phyloP scores from a whole-genome alignment of 2,113 vertebrate genomes.

The Puma concolor region DNA sequence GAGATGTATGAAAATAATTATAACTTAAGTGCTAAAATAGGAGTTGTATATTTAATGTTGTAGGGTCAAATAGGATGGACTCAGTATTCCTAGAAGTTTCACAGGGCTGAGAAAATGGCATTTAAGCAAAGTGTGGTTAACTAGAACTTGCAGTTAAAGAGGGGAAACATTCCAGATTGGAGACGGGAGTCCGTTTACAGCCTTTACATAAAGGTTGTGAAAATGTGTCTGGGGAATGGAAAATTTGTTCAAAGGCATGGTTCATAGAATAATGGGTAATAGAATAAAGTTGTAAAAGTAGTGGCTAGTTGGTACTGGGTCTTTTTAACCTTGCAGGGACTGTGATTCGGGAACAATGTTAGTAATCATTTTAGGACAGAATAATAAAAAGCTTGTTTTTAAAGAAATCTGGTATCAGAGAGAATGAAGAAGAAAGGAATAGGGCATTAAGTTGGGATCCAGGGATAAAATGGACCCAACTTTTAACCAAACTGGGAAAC shows the following conservation, averaged over 20 bases:
- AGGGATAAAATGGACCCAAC: neutral
- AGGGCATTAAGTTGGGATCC: neutral
- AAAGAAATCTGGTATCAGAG: neutral
- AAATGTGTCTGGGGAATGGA: neutral
- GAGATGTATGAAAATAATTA: neutral
- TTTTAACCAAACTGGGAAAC: neutral
- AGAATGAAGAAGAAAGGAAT: neutral
- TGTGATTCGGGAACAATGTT: neutral
- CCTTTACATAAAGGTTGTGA: neutral
- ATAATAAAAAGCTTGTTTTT: neutral
- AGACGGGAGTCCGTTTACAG: neutral
- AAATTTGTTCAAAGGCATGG: neutral
- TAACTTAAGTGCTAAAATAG: neutral
- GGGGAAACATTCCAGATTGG: neutral
- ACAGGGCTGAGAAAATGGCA: neutral
- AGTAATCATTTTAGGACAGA: neutral
- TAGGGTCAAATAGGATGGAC: neutral
- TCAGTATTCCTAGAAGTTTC: neutral
- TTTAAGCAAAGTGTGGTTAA: neutral
- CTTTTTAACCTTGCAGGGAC: neutral
- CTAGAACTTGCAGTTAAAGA: neutral
- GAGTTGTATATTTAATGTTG: neutral
- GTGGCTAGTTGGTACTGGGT: neutral
- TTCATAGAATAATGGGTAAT: neutral
- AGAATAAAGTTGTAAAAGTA: neutral